phyloP scores from a whole-genome alignment of 2,888 invertebrate genomes.

The Cynaeus angustus region DNA sequence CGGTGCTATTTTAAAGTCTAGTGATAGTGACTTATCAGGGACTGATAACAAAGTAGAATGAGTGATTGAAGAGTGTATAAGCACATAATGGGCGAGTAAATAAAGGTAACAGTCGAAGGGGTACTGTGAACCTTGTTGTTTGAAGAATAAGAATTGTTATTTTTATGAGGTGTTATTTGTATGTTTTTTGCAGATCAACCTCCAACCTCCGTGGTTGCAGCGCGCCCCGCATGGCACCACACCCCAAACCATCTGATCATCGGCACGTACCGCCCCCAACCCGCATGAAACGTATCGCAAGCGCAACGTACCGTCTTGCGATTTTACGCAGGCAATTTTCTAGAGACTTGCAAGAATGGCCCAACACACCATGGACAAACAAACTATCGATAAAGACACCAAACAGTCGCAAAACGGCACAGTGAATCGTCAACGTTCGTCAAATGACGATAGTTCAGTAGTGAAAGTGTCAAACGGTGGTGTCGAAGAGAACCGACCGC shows the following conservation, averaged over 20 bases:
- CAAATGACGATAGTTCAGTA: constrained; percentile 55
- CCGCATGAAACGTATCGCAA: constrained; percentile 66
- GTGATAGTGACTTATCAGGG: background rate
- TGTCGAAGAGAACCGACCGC: constrained; percentile 28
- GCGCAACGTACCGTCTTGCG: constrained; percentile 64
- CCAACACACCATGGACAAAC: constrained; percentile 64
- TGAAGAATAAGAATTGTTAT: no score
- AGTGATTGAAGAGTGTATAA: no score
- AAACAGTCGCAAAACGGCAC: constrained; percentile 15
- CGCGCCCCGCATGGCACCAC: constrained; percentile 69
- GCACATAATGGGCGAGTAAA: no score
- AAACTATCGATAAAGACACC: constrained; percentile 21
- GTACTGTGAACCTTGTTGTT: no score
- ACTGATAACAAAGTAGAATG: no score
- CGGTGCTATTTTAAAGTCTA: background rate
- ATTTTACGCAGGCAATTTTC: constrained; percentile 69
- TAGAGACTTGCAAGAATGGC: constrained; percentile 72
- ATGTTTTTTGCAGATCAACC: constrained; percentile 62
- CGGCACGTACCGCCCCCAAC: constrained; percentile 62
- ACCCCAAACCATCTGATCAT: constrained; percentile 58
- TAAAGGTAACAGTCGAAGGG: no score
- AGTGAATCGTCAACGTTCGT: constrained; percentile 50
- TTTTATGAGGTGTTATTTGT: background rate
- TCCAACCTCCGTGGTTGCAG: constrained; percentile 63
- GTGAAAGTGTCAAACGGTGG: constrained; percentile 41